These are phyloP conservation scores for Drosophila obscura DNA, from an alignment of 1,140 invertebrate species.

Conservation along the genomic window DNA sequence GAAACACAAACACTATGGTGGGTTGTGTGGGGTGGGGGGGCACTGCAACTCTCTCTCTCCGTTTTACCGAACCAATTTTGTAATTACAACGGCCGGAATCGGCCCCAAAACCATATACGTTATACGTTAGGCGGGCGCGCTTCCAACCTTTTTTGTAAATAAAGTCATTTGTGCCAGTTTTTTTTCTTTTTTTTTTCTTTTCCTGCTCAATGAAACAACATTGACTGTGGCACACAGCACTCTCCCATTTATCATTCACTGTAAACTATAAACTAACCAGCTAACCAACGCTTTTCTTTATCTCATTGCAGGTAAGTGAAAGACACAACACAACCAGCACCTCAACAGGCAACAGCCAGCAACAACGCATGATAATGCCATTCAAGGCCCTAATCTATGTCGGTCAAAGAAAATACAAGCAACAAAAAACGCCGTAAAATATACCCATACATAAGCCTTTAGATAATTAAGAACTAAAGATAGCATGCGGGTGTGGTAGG, in stretches of 20 bases:
- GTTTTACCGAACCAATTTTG: constrained; percentile 62
- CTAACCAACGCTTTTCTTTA: constrained; percentile 48
- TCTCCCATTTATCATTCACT: constrained; percentile 35
- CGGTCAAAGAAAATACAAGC: constrained; percentile 42
- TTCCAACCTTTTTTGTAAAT: constrained; percentile 21
- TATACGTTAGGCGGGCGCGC: constrained; percentile 14
- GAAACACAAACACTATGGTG: constrained; percentile 19
- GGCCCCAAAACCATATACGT: constrained; percentile 58
- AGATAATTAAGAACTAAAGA: constrained; percentile 32
- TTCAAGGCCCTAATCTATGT: constrained; percentile 61
- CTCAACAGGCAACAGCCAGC: no score
- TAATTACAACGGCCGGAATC: constrained; percentile 68
- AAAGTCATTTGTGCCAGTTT: constrained; percentile 76
- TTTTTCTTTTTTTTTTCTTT: constrained; percentile 39
- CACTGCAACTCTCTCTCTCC: constrained; percentile 36
- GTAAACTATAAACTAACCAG: constrained; percentile 37
- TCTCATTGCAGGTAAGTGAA: constrained; percentile 71
- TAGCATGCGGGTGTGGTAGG: constrained; percentile 30
- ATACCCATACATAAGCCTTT: constrained; percentile 32
- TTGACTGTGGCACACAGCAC: constrained; percentile 34
- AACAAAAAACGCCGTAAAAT: constrained; percentile 19
- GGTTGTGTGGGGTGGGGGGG: constrained; percentile 5
- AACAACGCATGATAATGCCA: constrained; percentile 44
- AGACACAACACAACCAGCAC: constrained; percentile 16
- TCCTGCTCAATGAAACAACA: constrained; percentile 25